These are phyloP conservation scores for Neogale vison DNA, from an alignment of 2,113 vertebrate species.

Conservation along the genomic window DNA sequence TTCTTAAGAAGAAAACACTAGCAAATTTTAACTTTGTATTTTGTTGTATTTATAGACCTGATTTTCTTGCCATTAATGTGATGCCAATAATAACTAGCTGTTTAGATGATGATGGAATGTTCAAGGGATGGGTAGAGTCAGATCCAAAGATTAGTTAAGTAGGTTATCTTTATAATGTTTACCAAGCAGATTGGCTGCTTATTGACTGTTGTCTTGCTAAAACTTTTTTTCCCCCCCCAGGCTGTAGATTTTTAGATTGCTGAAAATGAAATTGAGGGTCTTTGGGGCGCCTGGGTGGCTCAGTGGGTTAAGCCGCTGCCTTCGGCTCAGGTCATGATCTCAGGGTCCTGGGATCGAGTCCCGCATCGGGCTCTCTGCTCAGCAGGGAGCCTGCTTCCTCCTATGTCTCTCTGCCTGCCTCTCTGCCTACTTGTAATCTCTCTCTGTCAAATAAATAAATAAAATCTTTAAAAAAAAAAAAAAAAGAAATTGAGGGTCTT, in stretches of 20 bases:
- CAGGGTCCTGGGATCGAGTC: too few species aligned
- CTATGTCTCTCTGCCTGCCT: too few species aligned
- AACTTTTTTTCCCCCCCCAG: background rate
- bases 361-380: too few species aligned
- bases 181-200: background rate
- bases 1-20: background rate
- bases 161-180: slow-evolving; percentile 22
- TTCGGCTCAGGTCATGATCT: too few species aligned
- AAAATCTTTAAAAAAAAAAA: too few species aligned
- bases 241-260: slow-evolving; percentile 22
- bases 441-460: too few species aligned
- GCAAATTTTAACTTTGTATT: background rate
- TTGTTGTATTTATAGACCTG: background rate
- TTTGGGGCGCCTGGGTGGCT: too few species aligned
- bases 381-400: too few species aligned
- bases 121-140: background rate
- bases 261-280: slow-evolving; percentile 35
- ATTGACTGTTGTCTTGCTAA: background rate
- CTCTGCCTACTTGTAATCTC: too few species aligned
- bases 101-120: background rate
- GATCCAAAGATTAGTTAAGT: background rate
- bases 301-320: too few species aligned
- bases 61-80: slow-evolving; percentile 30
- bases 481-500: slow-evolving; percentile 32
- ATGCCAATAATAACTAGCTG: background rate